Conservation (phyloP, 2,797 vertebrate genomes). For the Schizopygopsis pylzovi region DNA sequence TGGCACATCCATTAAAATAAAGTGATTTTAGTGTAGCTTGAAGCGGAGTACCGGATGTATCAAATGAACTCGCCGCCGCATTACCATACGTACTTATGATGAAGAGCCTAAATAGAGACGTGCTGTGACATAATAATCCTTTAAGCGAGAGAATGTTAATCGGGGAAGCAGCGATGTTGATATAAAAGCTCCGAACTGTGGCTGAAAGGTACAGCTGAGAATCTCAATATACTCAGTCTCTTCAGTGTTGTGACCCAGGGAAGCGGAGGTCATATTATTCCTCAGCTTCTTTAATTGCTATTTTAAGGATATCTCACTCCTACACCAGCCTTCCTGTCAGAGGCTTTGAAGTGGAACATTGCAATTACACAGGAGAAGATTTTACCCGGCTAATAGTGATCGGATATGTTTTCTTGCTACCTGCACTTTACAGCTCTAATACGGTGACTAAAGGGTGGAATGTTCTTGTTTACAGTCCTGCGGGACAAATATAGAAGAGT, state of each 20-base stretch:
- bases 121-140: slow-evolving; percentile 58
- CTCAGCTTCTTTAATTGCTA: slow-evolving; percentile 64
- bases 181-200: slow-evolving; percentile 64
- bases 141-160: slow-evolving; percentile 61
- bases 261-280: slow-evolving; percentile 62
- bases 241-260: slow-evolving; percentile 58
- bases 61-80: slow-evolving; percentile 41
- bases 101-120: slow-evolving; percentile 46
- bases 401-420: slow-evolving; percentile 57
- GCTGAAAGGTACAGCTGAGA: slow-evolving; percentile 62
- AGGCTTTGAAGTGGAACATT: slow-evolving; percentile 67
- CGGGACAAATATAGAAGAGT: slow-evolving; percentile 55
- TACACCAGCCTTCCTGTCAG: slow-evolving; percentile 60
- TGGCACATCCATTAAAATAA: slow-evolving; percentile 27
- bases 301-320: slow-evolving; percentile 66
- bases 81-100: slow-evolving; percentile 47
- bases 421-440: slow-evolving; percentile 53
- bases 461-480: slow-evolving; percentile 42
- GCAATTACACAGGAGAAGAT: slow-evolving; percentile 67
- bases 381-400: slow-evolving; percentile 57
- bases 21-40: slow-evolving; percentile 28
- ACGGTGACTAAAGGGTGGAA: slow-evolving; percentile 56
- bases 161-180: slow-evolving; percentile 56
- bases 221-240: slow-evolving; percentile 57
- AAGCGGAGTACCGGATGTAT: slow-evolving; percentile 30